phyloP scores from a whole-genome alignment of 2,797 vertebrate species.

The Buphagus erythrorhynchus region DNA sequence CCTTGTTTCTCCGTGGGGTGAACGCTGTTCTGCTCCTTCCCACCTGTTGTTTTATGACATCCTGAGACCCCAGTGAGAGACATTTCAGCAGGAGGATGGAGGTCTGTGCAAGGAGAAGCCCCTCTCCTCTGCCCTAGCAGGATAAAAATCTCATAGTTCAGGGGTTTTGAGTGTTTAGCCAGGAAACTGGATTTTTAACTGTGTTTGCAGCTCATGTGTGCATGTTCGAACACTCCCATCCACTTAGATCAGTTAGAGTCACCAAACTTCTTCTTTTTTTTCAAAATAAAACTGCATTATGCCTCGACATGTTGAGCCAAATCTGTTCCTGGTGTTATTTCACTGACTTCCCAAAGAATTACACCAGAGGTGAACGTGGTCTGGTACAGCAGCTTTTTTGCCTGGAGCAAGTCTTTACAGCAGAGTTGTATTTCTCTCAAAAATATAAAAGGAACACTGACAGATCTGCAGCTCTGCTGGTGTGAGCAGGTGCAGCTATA shows the following conservation, averaged over 20 bases:
- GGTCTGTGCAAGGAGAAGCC: background rate
- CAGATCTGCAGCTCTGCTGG: conserved; percentile 59
- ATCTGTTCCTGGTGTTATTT: conserved; percentile 61
- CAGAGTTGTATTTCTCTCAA: conserved; percentile 61
- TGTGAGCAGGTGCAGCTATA: conserved; percentile 69
- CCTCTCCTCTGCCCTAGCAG: background rate
- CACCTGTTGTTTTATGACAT: fast-evolving
- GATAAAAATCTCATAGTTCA: background rate
- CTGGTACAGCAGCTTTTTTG: conserved; percentile 55
- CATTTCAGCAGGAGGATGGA: fast-evolving
- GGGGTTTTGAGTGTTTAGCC: background rate
- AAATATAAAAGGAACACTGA: conserved; percentile 63
- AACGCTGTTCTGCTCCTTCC: background rate
- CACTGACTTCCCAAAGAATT: conserved; percentile 19
- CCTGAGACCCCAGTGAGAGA: background rate
- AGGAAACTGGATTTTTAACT: background rate
- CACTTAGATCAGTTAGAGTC: conserved; percentile 6
- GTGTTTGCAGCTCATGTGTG: background rate
- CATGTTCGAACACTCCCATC: conserved; percentile 34
- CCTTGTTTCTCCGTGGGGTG: fast-evolving
- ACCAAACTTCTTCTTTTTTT: conserved; percentile 34
- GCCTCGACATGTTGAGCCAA: conserved; percentile 52
- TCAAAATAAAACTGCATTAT: conserved; percentile 41
- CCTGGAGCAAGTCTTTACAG: conserved; percentile 52
- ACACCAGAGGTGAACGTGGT: conserved; percentile 49